Percentiles rank a stretch among this genome's conserved stretches.
Conservation (phyloP, 2,888 invertebrate species). For the Chrysodeixis includens region DNA sequence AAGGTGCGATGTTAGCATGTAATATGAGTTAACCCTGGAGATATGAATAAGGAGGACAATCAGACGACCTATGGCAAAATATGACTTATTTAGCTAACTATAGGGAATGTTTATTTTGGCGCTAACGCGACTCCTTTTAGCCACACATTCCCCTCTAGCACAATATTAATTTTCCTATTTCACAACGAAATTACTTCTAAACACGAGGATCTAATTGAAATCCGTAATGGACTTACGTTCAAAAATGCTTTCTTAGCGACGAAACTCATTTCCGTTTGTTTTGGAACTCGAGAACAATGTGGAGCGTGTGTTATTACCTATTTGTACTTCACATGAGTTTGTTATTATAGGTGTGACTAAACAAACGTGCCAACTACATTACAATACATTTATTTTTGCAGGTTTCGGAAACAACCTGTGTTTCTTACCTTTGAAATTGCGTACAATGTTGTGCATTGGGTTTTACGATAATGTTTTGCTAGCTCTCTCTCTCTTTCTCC, state of each 20-base stretch:
- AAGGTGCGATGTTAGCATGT: neutral
- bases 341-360: constrained; percentile 32
- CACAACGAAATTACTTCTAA: constrained; percentile 73
- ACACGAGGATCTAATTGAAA: constrained; percentile 73
- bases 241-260: constrained; percentile 70
- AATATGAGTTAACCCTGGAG: neutral
- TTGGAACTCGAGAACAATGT: constrained; percentile 54
- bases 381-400: neutral
- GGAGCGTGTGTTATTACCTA: constrained; percentile 49
- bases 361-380: constrained; percentile 15
- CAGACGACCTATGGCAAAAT: neutral
- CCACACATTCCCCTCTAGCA: constrained; percentile 36
- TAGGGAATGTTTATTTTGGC: neutral
- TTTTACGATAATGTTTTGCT: constrained; percentile 48
- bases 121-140: neutral
- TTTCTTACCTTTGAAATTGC: neutral
- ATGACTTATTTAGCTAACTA: neutral
- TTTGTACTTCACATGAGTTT: constrained; percentile 29
- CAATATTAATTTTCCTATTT: constrained; percentile 76
- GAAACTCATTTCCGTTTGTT: constrained; percentile 60
- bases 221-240: constrained; percentile 72
- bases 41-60: neutral
- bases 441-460: neutral
- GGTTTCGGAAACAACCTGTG: neutral
- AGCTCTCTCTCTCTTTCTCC: constrained; percentile 56